Conservation (phyloP, 1,140 invertebrate genomes). For the Drosophila auraria region DNA sequence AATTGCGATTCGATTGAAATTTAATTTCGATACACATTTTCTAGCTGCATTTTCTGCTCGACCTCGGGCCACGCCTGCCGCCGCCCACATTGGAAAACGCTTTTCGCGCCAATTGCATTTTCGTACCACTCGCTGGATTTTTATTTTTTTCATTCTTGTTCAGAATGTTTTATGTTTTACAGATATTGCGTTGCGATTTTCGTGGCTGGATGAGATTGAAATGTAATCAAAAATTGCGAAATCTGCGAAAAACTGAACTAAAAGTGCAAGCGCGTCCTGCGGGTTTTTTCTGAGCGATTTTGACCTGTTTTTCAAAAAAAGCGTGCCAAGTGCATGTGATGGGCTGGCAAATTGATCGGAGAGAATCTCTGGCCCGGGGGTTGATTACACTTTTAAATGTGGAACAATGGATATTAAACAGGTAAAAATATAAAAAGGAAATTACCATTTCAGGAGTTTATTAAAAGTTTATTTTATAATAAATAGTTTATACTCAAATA, state of each 20-base stretch:
- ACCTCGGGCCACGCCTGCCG: not conserved
- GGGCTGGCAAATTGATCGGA: not conserved
- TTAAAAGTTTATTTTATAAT: too few relatives aligned
- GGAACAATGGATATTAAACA: not conserved
- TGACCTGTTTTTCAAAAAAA: slow-evolving; percentile 7
- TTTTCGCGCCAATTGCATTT: slow-evolving; percentile 47
- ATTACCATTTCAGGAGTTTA: too few relatives aligned
- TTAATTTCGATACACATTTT: slow-evolving; percentile 75
- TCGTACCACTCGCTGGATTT: slow-evolving; percentile 42
- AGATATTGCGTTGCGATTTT: slow-evolving; percentile 2
- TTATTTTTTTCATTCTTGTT: slow-evolving; percentile 31
- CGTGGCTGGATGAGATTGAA: slow-evolving; percentile 51
- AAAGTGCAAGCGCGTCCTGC: slow-evolving; percentile 28
- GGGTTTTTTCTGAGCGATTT: slow-evolving; percentile 41
- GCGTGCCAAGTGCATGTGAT: slow-evolving; percentile 18
- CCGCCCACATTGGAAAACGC: slow-evolving; percentile 26
- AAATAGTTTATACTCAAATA: too few relatives aligned
- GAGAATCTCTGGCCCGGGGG: not conserved
- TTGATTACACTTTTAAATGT: not conserved
- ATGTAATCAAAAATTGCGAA: slow-evolving; percentile 73
- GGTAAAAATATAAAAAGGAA: too few relatives aligned
- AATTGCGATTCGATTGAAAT: slow-evolving; percentile 60
- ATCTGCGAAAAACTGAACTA: slow-evolving; percentile 50
- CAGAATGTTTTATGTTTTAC: slow-evolving; percentile 13
- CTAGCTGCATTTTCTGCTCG: slow-evolving; percentile 22